Conservation (phyloP, 2,113 vertebrate species). For the Alethe diademata region DNA sequence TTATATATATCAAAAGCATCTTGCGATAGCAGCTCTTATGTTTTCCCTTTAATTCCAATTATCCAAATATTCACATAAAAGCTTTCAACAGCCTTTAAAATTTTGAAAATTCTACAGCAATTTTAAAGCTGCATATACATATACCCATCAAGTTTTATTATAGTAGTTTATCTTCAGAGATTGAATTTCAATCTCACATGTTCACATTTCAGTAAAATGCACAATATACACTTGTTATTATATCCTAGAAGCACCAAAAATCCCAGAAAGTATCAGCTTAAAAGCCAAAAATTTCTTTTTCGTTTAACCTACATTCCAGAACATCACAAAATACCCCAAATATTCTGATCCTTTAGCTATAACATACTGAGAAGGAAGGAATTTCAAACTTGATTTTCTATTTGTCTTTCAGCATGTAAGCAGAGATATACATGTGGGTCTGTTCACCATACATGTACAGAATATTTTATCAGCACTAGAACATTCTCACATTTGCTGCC, state of each 20-base stretch:
- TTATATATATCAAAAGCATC: not conserved
- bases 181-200: not conserved
- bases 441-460: not conserved
- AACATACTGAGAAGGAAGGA: not conserved
- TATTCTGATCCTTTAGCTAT: not conserved
- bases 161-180: not conserved
- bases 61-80: not conserved
- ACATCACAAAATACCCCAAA: not conserved
- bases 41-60: not conserved
- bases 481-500: not conserved
- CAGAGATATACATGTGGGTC: not conserved
- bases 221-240: not conserved
- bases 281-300: not conserved
- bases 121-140: slow-evolving; percentile 1
- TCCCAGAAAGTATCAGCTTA: not conserved
- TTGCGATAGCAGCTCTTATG: not conserved
- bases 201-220: slow-evolving; percentile 21
- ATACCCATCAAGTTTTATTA: not conserved
- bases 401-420: not conserved
- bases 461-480: not conserved
- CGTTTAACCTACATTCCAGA: slow-evolving; percentile 8
- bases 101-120: not conserved
- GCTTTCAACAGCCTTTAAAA: not conserved
- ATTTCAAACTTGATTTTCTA: not conserved
- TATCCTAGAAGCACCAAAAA: not conserved